A percentile compares a stretch with the other conserved stretches of the same genome.
These are phyloP conservation scores for Xenopus borealis DNA, from an alignment of 2,113 vertebrate genomes.

Conservation along the genomic window DNA sequence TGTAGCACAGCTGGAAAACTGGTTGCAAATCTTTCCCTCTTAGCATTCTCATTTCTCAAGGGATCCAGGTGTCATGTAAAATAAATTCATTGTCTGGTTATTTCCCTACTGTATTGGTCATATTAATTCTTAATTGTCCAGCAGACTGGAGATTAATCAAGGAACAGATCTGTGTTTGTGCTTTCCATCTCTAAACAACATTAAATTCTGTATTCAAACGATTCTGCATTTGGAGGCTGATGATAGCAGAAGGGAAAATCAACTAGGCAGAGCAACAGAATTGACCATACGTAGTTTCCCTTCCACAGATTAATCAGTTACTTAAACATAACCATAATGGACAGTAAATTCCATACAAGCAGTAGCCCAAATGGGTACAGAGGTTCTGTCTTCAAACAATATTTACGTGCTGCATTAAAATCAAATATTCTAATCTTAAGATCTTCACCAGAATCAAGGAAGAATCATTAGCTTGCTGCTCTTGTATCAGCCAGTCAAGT, in stretches of 20 bases:
- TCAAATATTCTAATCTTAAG: slow-evolving; percentile 43
- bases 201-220: slow-evolving; percentile 18
- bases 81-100: slow-evolving; percentile 30
- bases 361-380: slow-evolving; percentile 26
- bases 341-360: slow-evolving; percentile 2
- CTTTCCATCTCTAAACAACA: slow-evolving; percentile 27
- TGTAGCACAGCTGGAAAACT: neutral
- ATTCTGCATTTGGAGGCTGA: neutral
- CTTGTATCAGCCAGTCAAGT: slow-evolving; percentile 58
- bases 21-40: slow-evolving; percentile 7
- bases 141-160: slow-evolving; percentile 12
- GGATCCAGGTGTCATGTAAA: slow-evolving; percentile 21
- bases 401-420: slow-evolving; percentile 44
- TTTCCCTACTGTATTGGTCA: slow-evolving; percentile 23
- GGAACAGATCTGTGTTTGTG: slow-evolving; percentile 1
- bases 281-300: slow-evolving; percentile 5
- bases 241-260: neutral
- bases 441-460: slow-evolving; percentile 44
- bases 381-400: slow-evolving; percentile 30
- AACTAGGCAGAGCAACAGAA: slow-evolving; percentile 7
- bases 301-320: slow-evolving; percentile 7
- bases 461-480: slow-evolving; percentile 61
- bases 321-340: slow-evolving; percentile 16
- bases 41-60: slow-evolving; percentile 1
- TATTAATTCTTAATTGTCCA: slow-evolving; percentile 32